Conservation (phyloP, 2,113 vertebrate genomes). For the Odocoileus virginianus region DNA sequence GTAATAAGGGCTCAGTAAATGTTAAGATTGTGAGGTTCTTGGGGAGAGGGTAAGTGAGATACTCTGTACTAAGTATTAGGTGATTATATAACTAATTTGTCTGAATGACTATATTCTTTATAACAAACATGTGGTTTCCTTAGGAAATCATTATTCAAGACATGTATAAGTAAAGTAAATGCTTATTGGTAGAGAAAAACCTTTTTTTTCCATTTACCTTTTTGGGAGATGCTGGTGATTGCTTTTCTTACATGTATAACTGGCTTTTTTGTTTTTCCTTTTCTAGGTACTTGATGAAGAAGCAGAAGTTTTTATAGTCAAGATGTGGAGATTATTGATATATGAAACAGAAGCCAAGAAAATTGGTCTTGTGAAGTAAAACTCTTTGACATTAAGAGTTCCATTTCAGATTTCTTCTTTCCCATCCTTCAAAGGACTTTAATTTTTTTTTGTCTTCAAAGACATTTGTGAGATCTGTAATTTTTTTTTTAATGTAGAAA, state of each 20-base stretch:
- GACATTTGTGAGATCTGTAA: conserved; percentile 84
- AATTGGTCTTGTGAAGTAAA: conserved; percentile 98
- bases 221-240: neutral
- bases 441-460: conserved; percentile 81
- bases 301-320: conserved; percentile 99
- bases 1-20: neutral
- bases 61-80: neutral
- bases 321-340: conserved; percentile 99
- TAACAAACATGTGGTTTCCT: neutral
- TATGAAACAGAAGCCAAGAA: conserved; percentile 99
- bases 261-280: neutral
- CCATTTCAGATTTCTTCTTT: conserved; percentile 77
- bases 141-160: neutral
- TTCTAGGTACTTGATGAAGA: conserved; percentile 97
- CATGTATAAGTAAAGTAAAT: neutral
- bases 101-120: neutral
- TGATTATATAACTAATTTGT: neutral
- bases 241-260: neutral
- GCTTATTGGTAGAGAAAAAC: neutral
- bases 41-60: neutral
- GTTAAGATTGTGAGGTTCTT: neutral
- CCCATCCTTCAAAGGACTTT: conserved; percentile 75
- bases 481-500: conserved; percentile 88
- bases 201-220: neutral
- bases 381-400: conserved; percentile 76